Base-by-base conservation (phyloP, 2,113 vertebrate species). In the Polypterus senegalus region DNA sequence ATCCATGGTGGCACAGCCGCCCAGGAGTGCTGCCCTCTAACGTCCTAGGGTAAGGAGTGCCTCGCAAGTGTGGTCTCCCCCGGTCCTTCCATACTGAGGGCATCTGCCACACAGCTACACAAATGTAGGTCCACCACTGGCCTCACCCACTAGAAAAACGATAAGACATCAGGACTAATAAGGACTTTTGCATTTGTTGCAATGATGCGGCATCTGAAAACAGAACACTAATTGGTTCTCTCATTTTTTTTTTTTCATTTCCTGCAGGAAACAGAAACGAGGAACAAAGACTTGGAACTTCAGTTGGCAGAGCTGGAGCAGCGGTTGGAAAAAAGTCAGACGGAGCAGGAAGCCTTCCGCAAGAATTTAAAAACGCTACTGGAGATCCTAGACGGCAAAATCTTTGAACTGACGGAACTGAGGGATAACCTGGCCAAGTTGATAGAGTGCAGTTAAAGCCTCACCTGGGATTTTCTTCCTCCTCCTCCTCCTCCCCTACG, bases 351-450 rank as follows among this genome's bases (percentile, higher is more conserved):
- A 85, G 90, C 85, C 73, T 96, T 98, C 84, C 88, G 91, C 74
- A 95, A 93, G 91, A 95, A 92, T 77, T 91, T 98, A 84, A 92
- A 94, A 86, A 94, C 92, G 54, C 86, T 98, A 85, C 89, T 98
- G 89, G 94, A 98, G 87, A 85, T 98, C 74, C 85, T 98, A 80
- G 94, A 98, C 59, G 93, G 92, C 70, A 98, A 98, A 88, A 98
- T 98, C 86, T 97, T 98, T 82, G 94, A 98, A 90, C 86, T 98
- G 81, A 91, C 94, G 61, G 96, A 97, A 81, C 89, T 97, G 77
- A 86, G 94, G 76, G 92, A 98, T 88, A 98, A 89, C 72, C 81
- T 98, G 81, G 90, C 91, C 78, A 94, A 96, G 71, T 84, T 98
- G 73, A 91, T 92, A 82, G 92, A 98, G 77, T 91, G 92, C 84